Conservation (phyloP, 2,888 invertebrate genomes). For the Amphipyra berbera region DNA sequence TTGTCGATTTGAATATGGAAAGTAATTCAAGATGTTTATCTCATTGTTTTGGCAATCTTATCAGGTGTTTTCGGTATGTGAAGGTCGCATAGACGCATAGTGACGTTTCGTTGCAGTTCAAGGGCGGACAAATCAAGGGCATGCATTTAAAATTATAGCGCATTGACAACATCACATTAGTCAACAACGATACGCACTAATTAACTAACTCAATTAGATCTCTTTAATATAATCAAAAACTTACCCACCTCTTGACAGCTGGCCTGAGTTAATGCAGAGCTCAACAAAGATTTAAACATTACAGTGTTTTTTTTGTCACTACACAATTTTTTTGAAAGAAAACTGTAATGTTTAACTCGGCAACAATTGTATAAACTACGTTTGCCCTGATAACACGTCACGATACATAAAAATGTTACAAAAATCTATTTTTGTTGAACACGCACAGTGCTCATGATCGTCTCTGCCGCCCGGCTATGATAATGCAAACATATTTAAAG, state of each 20-base stretch:
- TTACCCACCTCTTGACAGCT: slow-evolving; percentile 95
- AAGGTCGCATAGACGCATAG: slow-evolving; percentile 63
- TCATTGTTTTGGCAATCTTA: slow-evolving; percentile 36
- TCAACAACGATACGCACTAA: slow-evolving; percentile 33
- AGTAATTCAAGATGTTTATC: slow-evolving; percentile 14
- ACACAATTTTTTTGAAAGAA: slow-evolving; percentile 71
- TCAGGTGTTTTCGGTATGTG: slow-evolving; percentile 53
- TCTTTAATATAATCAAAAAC: slow-evolving; percentile 77
- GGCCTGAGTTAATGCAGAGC: slow-evolving; percentile 91
- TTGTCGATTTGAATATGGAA: slow-evolving; percentile 17
- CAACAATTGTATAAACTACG: slow-evolving; percentile 74
- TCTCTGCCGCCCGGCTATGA: slow-evolving; percentile 75
- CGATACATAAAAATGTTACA: slow-evolving; percentile 83
- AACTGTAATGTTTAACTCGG: slow-evolving; percentile 73
- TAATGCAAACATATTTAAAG: slow-evolving; percentile 62
- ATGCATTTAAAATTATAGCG: slow-evolving; percentile 49
- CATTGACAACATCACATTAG: slow-evolving; percentile 34
- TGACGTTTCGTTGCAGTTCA: slow-evolving; percentile 77
- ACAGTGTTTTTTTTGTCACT: slow-evolving; percentile 85
- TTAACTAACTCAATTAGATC: slow-evolving; percentile 37
- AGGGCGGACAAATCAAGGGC: slow-evolving; percentile 85
- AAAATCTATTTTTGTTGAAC: slow-evolving; percentile 86
- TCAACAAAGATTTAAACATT: slow-evolving; percentile 91
- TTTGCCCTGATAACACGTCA: slow-evolving; percentile 84
- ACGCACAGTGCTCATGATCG: slow-evolving; percentile 84